These are phyloP conservation scores for Aurelia aurita DNA, from an alignment of 30 jellyfish, hydroid and myxozoan species.

Conservation along the genomic window DNA sequence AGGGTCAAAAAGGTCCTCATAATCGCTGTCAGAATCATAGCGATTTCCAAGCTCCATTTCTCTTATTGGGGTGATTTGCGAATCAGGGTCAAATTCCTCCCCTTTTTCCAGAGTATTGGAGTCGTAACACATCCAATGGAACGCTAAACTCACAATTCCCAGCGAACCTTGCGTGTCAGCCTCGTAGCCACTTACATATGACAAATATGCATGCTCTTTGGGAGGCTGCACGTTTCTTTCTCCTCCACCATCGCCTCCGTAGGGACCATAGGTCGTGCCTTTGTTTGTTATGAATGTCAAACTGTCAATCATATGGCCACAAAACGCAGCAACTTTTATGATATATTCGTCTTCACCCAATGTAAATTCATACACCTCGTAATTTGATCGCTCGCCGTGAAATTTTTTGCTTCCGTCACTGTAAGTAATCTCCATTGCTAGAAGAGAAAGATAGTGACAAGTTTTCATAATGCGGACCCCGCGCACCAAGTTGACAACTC, in stretches of 20 bases:
- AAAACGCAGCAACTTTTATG: constrained; percentile 28
- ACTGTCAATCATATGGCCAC: constrained; percentile 80
- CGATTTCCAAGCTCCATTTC: no score
- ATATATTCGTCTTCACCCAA: constrained; percentile 68
- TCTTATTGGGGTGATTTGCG: no score
- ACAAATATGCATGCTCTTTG: constrained; percentile 27
- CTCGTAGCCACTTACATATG: constrained; percentile 43
- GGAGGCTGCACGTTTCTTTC: constrained; percentile 18
- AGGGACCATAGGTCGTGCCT: constrained; percentile 73
- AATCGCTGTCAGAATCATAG: no score
- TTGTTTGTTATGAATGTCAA: constrained; percentile 62
- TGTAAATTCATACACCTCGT: constrained; percentile 52
- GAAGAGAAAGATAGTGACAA: neutral
- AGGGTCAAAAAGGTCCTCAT: no score
- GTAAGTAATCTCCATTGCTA: constrained; percentile 45
- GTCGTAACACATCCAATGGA: constrained; percentile 35
- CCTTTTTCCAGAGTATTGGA: no score
- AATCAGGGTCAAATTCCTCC: no score
- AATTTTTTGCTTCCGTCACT: constrained; percentile 41
- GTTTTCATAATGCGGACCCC: no score
- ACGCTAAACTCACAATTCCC: constrained; percentile 49
- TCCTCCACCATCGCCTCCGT: constrained; percentile 93
- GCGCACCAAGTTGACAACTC: no score
- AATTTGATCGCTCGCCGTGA: constrained; percentile 48
- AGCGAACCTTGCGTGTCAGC: constrained; percentile 65